A percentile compares a stretch with the other conserved stretches of the same genome.
phyloP scores from a whole-genome alignment of 92 coral and sea anemone species.

The Palythoa heliodiscus region DNA sequence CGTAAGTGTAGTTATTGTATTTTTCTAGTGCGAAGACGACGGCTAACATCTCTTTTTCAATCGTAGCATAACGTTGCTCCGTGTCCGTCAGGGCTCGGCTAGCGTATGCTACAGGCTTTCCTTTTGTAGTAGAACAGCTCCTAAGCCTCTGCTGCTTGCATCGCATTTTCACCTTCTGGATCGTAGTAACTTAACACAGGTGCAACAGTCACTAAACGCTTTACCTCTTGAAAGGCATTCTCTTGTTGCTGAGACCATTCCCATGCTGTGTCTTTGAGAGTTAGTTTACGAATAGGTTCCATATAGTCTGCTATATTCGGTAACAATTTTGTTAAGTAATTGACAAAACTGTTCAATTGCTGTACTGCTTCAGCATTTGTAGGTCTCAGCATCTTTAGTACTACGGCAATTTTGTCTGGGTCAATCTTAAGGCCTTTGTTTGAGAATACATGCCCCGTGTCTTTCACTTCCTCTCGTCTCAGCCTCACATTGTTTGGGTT shows the following conservation, averaged over 20 bases:
- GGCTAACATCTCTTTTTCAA: too few species aligned
- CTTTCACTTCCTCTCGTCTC: neutral
- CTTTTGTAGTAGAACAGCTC: too few species aligned
- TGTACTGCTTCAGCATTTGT: conserved; percentile 20
- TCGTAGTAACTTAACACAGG: conserved; percentile 32
- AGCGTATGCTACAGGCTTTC: too few species aligned
- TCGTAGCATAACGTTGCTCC: too few species aligned
- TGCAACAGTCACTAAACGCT: conserved; percentile 32
- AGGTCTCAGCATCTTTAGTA: conserved; percentile 41
- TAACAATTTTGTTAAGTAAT: too few species aligned
- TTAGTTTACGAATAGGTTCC: conserved; percentile 42
- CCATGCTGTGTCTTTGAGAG: conserved; percentile 37
- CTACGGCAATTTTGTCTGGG: conserved; percentile 23
- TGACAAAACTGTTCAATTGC: conserved; percentile 19
- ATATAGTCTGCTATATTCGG: conserved; percentile 24
- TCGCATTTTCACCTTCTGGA: neutral
- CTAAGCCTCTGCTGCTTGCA: too few species aligned
- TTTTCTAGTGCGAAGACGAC: too few species aligned
- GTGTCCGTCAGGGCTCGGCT: too few species aligned
- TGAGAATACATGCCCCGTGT: conserved; percentile 39
- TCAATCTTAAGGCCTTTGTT: conserved; percentile 26
- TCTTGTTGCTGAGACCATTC: conserved; percentile 25
- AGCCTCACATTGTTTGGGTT: conserved; percentile 36
- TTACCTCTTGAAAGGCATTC: conserved; percentile 21
- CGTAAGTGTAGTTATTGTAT: too few species aligned